These are phyloP conservation scores for Stigmatopora nigra DNA, from an alignment of 2,113 vertebrate genomes.

Conservation along the genomic window DNA sequence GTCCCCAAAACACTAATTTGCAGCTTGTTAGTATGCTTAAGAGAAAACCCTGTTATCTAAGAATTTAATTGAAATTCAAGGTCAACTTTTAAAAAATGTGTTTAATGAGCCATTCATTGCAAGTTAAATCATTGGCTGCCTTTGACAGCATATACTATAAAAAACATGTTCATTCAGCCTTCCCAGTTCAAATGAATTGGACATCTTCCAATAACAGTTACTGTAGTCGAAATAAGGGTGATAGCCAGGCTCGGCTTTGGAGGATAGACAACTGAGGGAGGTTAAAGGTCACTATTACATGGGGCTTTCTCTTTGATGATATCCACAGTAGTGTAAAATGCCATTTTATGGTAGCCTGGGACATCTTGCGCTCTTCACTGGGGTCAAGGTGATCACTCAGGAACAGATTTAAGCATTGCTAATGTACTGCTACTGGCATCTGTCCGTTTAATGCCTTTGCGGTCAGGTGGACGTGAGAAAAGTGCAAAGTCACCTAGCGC, in stretches of 20 bases:
- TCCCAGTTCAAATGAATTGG: too few relatives aligned
- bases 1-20: too few relatives aligned
- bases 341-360: neutral
- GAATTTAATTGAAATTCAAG: too few relatives aligned
- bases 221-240: neutral
- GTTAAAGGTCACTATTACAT: too few relatives aligned
- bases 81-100: too few relatives aligned
- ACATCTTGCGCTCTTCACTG: neutral
- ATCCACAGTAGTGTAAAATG: neutral
- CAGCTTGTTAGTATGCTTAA: too few relatives aligned
- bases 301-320: neutral
- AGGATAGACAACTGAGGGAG: neutral
- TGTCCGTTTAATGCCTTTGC: conserved; percentile 14
- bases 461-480: conserved; percentile 48
- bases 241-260: neutral
- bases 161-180: too few relatives aligned
- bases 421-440: conserved; percentile 14
- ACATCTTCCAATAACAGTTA: neutral
- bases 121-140: too few relatives aligned
- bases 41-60: too few relatives aligned
- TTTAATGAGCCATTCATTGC: too few relatives aligned
- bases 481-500: conserved; percentile 45
- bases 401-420: conserved; percentile 1
- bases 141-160: too few relatives aligned
- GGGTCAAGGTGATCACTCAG: neutral